These are phyloP conservation scores for Phyllotreta striolata DNA, from an alignment of 2,888 invertebrate genomes.

Conservation along the genomic window DNA sequence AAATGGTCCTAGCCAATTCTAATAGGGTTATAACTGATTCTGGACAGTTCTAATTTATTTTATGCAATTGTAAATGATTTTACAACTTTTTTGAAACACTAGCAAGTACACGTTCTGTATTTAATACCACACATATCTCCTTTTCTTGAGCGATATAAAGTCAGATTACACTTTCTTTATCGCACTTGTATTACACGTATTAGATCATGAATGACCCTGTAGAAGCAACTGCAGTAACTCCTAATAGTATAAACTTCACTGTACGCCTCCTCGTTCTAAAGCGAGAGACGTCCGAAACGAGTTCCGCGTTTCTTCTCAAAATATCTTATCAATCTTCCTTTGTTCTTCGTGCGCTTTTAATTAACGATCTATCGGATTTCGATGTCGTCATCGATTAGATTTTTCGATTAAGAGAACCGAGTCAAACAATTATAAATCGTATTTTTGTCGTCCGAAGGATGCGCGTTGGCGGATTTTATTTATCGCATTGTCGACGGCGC, in stretches of 20 bases:
- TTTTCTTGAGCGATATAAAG: no score
- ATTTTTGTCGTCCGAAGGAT: slow-evolving; percentile 18
- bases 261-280: slow-evolving; percentile 38
- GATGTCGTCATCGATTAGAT: slow-evolving; percentile 39
- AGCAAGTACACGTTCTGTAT: no score
- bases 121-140: no score
- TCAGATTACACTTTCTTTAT: no score
- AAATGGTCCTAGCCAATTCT: no score
- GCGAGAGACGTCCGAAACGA: slow-evolving; percentile 43
- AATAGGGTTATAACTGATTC: no score
- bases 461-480: slow-evolving; percentile 14
- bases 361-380: slow-evolving; percentile 42
- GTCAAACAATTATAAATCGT: slow-evolving; percentile 31
- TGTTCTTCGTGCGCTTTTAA: slow-evolving; percentile 44
- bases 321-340: slow-evolving; percentile 44
- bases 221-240: no score
- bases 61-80: no score
- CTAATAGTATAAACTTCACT: neutral
- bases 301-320: slow-evolving; percentile 49
- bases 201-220: no score
- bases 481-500: slow-evolving; percentile 1
- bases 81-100: no score
- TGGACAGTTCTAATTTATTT: no score
- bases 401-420: slow-evolving; percentile 25
- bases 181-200: no score